These are phyloP conservation scores for Timema podura DNA, from an alignment of 2,888 invertebrate genomes.

Conservation along the genomic window DNA sequence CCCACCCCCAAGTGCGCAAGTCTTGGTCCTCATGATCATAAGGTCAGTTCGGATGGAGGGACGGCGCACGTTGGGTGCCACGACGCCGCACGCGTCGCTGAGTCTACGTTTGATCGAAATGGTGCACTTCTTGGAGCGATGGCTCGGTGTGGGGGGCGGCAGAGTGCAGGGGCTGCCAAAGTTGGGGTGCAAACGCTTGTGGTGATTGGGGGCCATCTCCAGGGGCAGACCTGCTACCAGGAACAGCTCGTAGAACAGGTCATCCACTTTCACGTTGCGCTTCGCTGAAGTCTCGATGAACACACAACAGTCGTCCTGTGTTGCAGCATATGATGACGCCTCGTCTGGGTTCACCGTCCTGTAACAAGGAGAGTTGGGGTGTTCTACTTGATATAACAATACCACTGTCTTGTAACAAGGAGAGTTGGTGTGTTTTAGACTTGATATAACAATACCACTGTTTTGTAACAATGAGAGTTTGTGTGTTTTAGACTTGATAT, in stretches of 20 bases:
- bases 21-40: slow-evolving; percentile 82
- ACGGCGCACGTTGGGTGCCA: slow-evolving; percentile 80
- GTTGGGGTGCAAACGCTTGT: slow-evolving; percentile 67
- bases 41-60: slow-evolving; percentile 86
- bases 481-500: too few relatives aligned
- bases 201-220: slow-evolving; percentile 87
- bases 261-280: slow-evolving; percentile 74
- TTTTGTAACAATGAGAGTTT: too few relatives aligned
- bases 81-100: slow-evolving; percentile 84
- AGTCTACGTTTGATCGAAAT: slow-evolving; percentile 76
- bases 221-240: slow-evolving; percentile 75
- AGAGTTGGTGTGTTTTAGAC: too few relatives aligned
- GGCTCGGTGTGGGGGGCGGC: slow-evolving; percentile 62
- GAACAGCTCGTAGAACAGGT: slow-evolving; percentile 80
- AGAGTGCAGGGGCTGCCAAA: slow-evolving; percentile 74
- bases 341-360: slow-evolving; percentile 76
- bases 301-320: slow-evolving; percentile 70
- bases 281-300: slow-evolving; percentile 83
- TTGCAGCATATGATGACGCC: slow-evolving; percentile 70
- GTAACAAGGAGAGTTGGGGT: too few relatives aligned
- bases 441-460: too few relatives aligned
- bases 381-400: too few relatives aligned
- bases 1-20: slow-evolving; percentile 39
- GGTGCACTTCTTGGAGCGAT: slow-evolving; percentile 67
- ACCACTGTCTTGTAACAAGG: too few relatives aligned